Evolutionary conservation across 2,797 vertebrate species (phyloP).

Genomic region (Varecia variegata): DNA sequence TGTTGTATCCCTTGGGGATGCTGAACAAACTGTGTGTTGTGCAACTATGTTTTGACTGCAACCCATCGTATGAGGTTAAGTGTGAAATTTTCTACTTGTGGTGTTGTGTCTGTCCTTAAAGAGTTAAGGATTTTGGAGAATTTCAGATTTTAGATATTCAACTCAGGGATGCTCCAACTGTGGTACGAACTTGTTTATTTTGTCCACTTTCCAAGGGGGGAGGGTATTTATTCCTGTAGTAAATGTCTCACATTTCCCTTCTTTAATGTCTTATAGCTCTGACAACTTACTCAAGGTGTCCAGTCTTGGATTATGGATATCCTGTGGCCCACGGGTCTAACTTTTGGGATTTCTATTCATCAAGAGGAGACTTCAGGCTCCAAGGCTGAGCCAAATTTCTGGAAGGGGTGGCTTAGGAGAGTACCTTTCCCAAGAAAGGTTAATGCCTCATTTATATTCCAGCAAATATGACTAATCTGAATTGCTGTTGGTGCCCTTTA

Average conservation of each 20-base stretch:
- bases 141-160: background rate
- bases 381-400: background rate
- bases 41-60: background rate
- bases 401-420: background rate
- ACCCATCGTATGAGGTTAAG: no score
- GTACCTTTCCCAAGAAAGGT: background rate
- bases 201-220: no score
- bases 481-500: background rate
- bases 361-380: background rate
- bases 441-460: background rate
- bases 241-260: rapidly evolving
- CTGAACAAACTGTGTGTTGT: background rate
- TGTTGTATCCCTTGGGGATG: background rate
- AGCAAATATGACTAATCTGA: background rate
- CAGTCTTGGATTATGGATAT: no score
- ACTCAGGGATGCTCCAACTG: background rate
- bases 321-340: rapidly evolving
- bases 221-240: no score
- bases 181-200: background rate
- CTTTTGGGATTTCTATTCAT: background rate
- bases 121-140: background rate
- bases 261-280: no score
- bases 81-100: background rate
- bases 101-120: background rate
- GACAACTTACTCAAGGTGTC: rapidly evolving